Evolutionary conservation across 2,113 vertebrate genomes (phyloP), one percentile per base, ranked within the genome.

Genomic region (Apteryx owenii): DNA sequence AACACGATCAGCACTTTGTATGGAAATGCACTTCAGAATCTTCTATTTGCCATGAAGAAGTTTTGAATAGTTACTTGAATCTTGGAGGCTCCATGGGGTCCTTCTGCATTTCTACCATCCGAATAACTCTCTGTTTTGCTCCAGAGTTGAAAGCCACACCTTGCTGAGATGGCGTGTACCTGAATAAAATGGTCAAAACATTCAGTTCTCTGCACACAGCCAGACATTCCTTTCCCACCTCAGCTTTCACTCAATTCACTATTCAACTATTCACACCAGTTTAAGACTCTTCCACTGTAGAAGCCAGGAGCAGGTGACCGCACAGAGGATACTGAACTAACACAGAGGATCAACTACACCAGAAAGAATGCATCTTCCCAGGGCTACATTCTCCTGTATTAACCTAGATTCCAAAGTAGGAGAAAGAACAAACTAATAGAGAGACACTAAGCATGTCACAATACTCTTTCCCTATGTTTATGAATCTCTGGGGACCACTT

Each of bases 31-130:
- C 9, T 79, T 68, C 38, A 65, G 26, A 90, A 85, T 58, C 15
- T 56, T 77, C 25, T 72, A 64, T n/a, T 58, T 85, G 48, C 25
- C 23, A 36, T 15, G 21, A 94, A 90, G 4, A 85, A 75, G 31
- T 81, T 56, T 11, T 53, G 79, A 60, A 81, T 61, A 98, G 95
- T 98, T 98, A 99, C 99, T 99, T 99, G 94, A 99, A 99, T 53
- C 99, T 98, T 81, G 99, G 99, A 26, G 99, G 99, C 68, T 99
- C 99, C 99, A 99, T 99, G 18, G 99, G 99, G 85, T 99, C 99
- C 94, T 99, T 99, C 96, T 99, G 99, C 99, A 99, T 99, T 97
- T 99, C 99, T 95, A 99, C 99, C 99, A 99, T 99, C 9, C 99
- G 98, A 97, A 99, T 99, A 91, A 99, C 99, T 81, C 99, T 98